Conservation (phyloP, 1,140 invertebrate species). For the Nephila pilipes region DNA sequence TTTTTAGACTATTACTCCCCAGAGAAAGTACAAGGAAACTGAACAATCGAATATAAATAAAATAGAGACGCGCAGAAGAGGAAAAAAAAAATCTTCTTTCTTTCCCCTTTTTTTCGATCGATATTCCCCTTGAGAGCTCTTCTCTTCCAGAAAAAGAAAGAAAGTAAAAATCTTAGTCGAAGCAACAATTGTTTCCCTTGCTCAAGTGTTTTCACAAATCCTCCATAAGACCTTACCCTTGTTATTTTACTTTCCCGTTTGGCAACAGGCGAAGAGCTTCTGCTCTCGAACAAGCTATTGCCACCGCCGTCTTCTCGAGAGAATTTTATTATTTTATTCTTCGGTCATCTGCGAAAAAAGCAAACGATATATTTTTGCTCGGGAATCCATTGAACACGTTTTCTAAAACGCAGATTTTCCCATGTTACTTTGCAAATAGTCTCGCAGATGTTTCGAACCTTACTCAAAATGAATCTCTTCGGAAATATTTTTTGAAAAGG, state of each 20-base stretch:
- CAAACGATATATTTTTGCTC: slow-evolving; percentile 32
- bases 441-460: slow-evolving; percentile 10
- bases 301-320: neutral
- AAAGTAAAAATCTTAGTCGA: slow-evolving; percentile 14
- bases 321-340: slow-evolving; percentile 52
- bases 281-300: neutral
- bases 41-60: slow-evolving; percentile 69
- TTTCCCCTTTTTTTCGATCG: slow-evolving; percentile 34
- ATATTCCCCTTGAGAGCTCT: slow-evolving; percentile 36
- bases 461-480: neutral
- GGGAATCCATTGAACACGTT: slow-evolving; percentile 42
- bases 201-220: slow-evolving; percentile 72
- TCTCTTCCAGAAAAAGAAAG: slow-evolving; percentile 24
- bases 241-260: slow-evolving; percentile 67
- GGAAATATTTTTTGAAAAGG: neutral
- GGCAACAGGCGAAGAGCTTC: slow-evolving; percentile 61
- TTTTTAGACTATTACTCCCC: slow-evolving; percentile 29
- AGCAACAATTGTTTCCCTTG: slow-evolving; percentile 70
- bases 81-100: neutral
- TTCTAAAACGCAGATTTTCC: slow-evolving; percentile 36
- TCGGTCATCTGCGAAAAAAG: slow-evolving; percentile 52
- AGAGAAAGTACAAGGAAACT: slow-evolving; percentile 53
- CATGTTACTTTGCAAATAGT: slow-evolving; percentile 26
- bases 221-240: slow-evolving; percentile 61
- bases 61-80: slow-evolving; percentile 25